Evolutionary conservation across 53 echinoderm and acorn worm genomes (phyloP).

Genomic region (Patiria pectinifera): DNA sequence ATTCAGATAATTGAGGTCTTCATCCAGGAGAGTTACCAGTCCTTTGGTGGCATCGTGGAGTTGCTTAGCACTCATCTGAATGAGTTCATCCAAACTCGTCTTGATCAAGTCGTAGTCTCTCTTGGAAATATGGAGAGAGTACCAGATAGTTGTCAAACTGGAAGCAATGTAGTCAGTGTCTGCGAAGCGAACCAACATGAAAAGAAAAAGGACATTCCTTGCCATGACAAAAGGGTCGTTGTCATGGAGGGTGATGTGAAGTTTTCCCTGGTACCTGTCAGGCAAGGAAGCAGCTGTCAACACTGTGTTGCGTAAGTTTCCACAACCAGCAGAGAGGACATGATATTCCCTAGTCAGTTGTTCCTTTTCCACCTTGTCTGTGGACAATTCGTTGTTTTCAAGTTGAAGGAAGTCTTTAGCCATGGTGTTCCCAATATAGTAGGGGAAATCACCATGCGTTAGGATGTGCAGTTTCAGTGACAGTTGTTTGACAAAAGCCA

Average conservation of each 20-base stretch:
- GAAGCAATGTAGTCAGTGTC: no score
- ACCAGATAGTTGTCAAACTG: no score
- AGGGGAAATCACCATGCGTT: conserved; percentile 23
- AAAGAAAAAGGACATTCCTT: conserved; percentile 60
- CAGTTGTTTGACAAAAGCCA: no score
- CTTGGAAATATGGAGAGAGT: conserved; percentile 5
- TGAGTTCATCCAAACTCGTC: conserved; percentile 1
- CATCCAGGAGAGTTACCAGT: conserved; percentile 4
- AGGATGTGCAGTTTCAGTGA: background rate
- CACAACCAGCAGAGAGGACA: conserved; percentile 59
- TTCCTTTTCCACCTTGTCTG: background rate
- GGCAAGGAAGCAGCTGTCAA: conserved; percentile 59
- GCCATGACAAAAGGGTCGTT: conserved; percentile 66
- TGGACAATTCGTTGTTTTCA: conserved; percentile 39
- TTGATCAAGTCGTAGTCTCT: conserved; percentile 33
- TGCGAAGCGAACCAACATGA: conserved; percentile 7
- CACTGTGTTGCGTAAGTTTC: conserved; percentile 55
- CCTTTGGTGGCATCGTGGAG: conserved; percentile 7
- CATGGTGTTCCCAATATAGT: conserved; percentile 54
- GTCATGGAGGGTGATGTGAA: conserved; percentile 56
- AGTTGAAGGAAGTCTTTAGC: conserved; percentile 63
- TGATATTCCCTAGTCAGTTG: conserved; percentile 40
- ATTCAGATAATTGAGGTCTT: conserved; percentile 8
- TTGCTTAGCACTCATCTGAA: no score
- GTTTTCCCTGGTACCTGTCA: conserved; percentile 30